A percentile compares a stretch with the other conserved stretches of the same genome.
Conservation (phyloP, 2,888 invertebrate species). For the Harpalus rubripes region DNA sequence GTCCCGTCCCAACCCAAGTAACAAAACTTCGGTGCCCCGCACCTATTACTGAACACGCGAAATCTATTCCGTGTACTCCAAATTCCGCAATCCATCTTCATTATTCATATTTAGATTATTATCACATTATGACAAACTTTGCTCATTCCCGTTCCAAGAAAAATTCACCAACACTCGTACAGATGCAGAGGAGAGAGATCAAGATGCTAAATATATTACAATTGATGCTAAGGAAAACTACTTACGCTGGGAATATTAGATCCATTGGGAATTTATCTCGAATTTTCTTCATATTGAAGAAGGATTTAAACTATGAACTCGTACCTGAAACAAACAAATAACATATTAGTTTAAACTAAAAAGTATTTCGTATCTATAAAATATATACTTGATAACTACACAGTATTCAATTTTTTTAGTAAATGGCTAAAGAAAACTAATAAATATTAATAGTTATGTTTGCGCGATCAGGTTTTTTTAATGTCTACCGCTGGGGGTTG, state of each 20-base stretch:
- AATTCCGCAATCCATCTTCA: slow-evolving; percentile 64
- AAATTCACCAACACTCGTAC: slow-evolving; percentile 55
- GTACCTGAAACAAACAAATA: too few species aligned
- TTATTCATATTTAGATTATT: slow-evolving; percentile 65
- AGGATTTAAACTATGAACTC: too few species aligned
- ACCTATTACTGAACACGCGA: slow-evolving; percentile 59
- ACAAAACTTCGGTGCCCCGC: slow-evolving; percentile 39
- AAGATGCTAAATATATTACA: not conserved
- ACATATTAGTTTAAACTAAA: too few species aligned
- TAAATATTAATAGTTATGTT: too few species aligned
- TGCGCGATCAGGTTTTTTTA: too few species aligned
- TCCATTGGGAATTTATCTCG: slow-evolving; percentile 61
- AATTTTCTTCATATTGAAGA: too few species aligned
- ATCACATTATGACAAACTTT: slow-evolving; percentile 58
- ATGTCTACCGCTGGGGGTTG: too few species aligned
- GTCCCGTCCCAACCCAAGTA: slow-evolving; percentile 16
- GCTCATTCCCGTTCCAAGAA: slow-evolving; percentile 44
- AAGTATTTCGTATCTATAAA: too few species aligned
- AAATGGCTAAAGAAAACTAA: too few species aligned
- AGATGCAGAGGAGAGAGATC: not conserved
- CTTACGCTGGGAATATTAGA: slow-evolving; percentile 75
- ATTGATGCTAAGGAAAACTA: slow-evolving; percentile 1
- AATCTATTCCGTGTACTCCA: slow-evolving; percentile 51
- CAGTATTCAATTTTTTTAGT: too few species aligned
- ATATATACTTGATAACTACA: too few species aligned